Conservation (phyloP, 2,888 invertebrate species). For the Caenorhabditis drosophilae region DNA sequence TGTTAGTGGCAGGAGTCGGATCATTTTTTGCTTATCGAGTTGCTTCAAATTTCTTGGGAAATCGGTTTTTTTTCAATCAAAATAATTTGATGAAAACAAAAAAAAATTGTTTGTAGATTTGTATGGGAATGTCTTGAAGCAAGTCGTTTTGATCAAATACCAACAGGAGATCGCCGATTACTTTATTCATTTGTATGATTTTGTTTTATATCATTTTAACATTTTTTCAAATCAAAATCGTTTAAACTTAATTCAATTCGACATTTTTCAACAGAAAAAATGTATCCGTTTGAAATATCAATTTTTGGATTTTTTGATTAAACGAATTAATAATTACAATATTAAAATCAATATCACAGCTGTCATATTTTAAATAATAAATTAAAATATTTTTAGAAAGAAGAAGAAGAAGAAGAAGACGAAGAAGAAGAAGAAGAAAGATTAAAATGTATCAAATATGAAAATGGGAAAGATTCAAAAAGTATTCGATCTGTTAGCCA, state of each 20-base stretch:
- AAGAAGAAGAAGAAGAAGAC: constrained; percentile 9
- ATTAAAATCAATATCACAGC: neutral
- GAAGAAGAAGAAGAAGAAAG: constrained; percentile 17
- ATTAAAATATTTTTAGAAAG: constrained; percentile 10
- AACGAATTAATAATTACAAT: constrained; percentile 1
- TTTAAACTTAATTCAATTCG: neutral
- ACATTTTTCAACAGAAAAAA: neutral
- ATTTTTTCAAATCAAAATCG: neutral
- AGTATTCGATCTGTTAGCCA: constrained; percentile 6
- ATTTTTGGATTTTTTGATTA: neutral
- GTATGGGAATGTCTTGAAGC: constrained; percentile 63
- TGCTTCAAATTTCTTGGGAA: constrained; percentile 47
- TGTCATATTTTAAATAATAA: neutral
- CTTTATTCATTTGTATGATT: constrained; percentile 45
- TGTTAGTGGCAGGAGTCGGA: constrained; percentile 67
- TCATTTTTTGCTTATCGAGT: constrained; percentile 67
- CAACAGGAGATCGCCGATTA: constrained; percentile 60
- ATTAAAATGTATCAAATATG: neutral
- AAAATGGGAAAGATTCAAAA: constrained; percentile 3
- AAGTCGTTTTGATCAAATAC: constrained; percentile 51
- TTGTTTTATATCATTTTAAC: constrained; percentile 6
- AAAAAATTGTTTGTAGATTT: constrained; percentile 30
- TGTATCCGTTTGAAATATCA: neutral
- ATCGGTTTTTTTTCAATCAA: constrained; percentile 7
- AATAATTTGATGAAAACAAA: neutral